A percentile compares a stretch with the other conserved stretches of the same genome.
These are phyloP conservation scores for Podarcis raffonei DNA, from an alignment of 2,113 vertebrate species.

Conservation along the genomic window DNA sequence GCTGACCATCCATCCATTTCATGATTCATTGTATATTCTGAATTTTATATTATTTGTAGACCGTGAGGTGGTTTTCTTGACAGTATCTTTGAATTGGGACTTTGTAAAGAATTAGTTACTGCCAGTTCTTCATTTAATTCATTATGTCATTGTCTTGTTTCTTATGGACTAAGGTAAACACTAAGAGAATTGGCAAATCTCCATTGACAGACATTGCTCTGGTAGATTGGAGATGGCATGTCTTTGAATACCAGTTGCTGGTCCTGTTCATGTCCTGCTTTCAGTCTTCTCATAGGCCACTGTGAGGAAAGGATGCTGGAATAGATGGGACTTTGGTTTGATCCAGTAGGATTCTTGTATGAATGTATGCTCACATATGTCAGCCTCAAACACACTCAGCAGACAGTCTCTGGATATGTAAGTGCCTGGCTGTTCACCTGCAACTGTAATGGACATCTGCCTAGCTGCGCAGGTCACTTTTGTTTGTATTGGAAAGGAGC, in stretches of 20 bases:
- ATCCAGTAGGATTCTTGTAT: too few relatives aligned
- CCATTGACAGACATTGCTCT: not conserved
- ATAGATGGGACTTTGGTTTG: too few relatives aligned
- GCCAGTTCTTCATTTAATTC: not conserved
- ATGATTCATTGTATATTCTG: not conserved
- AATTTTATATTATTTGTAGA: not conserved
- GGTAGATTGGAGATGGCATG: too few relatives aligned
- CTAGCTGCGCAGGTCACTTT: not conserved
- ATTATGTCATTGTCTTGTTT: not conserved
- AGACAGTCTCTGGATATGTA: not conserved
- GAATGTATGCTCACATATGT: not conserved
- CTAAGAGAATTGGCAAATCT: not conserved
- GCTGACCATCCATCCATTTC: not conserved
- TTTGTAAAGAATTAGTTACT: not conserved
- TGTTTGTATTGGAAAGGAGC: not conserved
- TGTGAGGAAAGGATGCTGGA: too few relatives aligned
- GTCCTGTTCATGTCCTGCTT: too few relatives aligned
- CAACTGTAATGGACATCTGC: not conserved
- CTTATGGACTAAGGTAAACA: not conserved
- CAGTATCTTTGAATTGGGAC: not conserved
- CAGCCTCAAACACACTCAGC: too few relatives aligned
- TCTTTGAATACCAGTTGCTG: too few relatives aligned
- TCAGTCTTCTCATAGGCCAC: too few relatives aligned
- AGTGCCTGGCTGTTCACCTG: not conserved
- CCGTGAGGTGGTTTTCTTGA: not conserved